phyloP scores from a whole-genome alignment of 1,140 invertebrate genomes.

The Ips typographus region DNA sequence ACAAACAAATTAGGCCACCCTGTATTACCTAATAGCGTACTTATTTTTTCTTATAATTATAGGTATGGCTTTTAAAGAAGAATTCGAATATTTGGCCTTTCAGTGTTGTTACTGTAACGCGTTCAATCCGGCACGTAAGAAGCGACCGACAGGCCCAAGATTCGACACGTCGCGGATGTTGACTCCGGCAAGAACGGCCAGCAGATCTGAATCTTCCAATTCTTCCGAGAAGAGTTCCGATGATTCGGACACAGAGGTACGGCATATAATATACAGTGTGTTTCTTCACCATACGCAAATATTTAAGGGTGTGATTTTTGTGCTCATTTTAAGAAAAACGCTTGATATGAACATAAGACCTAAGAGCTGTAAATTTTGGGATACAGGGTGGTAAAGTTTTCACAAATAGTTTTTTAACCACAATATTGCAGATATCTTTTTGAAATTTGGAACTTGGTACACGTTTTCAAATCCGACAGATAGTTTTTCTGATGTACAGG shows the following conservation, averaged over 20 bases:
- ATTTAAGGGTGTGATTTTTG: too few relatives aligned
- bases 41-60: slow-evolving; percentile 17
- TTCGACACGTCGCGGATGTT: slow-evolving; percentile 48
- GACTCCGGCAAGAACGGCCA: slow-evolving; percentile 9
- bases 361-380: too few relatives aligned
- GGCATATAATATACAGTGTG: background rate
- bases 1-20: too few relatives aligned
- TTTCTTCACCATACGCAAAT: too few relatives aligned
- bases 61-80: slow-evolving; percentile 94
- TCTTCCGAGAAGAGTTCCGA: slow-evolving; percentile 45
- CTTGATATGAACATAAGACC: too few relatives aligned
- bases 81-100: slow-evolving; percentile 93
- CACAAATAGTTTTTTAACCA: too few relatives aligned
- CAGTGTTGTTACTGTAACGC: slow-evolving; percentile 85
- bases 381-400: too few relatives aligned
- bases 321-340: too few relatives aligned
- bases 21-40: background rate
- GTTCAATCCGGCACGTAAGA: slow-evolving; percentile 82
- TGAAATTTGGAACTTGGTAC: too few relatives aligned
- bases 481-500: too few relatives aligned
- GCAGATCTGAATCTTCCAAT: slow-evolving; percentile 34
- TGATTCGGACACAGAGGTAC: slow-evolving; percentile 33
- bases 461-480: too few relatives aligned
- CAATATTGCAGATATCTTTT: too few relatives aligned
- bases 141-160: slow-evolving; percentile 73